Percentiles rank a stretch among this genome's conserved stretches.
Evolutionary conservation across 2,888 invertebrate species (phyloP).

Genomic region (Epistrophella euchroma): DNA sequence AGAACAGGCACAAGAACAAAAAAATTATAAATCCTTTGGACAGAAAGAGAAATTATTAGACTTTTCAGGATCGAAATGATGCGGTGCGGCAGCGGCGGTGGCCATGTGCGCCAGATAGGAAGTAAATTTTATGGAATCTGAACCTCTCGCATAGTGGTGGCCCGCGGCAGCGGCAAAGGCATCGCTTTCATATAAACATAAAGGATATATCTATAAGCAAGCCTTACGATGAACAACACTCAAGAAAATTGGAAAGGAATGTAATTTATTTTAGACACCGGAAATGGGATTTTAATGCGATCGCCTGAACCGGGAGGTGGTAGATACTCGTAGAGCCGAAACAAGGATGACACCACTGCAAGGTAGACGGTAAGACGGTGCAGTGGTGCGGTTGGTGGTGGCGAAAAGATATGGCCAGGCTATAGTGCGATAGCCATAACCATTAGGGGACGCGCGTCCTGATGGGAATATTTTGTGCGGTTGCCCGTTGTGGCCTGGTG

Average conservation of each 20-base stretch:
- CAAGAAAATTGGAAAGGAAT: conserved; percentile 74
- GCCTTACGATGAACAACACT: conserved; percentile 54
- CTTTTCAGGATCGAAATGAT: conserved; percentile 49
- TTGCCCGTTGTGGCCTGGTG: conserved; percentile 38
- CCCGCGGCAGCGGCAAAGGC: not conserved
- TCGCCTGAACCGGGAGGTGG: conserved; percentile 29
- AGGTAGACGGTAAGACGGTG: not conserved
- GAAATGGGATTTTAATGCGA: conserved; percentile 75
- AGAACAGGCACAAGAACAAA: conserved; percentile 16
- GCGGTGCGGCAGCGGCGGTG: not conserved
- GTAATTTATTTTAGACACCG: conserved; percentile 72
- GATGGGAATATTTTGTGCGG: conserved; percentile 43
- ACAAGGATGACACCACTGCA: not conserved
- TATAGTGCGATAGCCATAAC: conserved; percentile 6
- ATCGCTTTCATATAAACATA: conserved; percentile 15
- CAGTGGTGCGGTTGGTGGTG: not conserved
- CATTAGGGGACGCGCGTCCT: conserved; percentile 13
- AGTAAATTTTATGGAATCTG: conserved; percentile 62
- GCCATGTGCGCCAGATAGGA: conserved; percentile 52
- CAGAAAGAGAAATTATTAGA: conserved; percentile 66
- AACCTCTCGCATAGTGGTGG: conserved; percentile 18
- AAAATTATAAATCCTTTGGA: conserved; percentile 22
- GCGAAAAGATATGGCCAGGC: conserved; percentile 22
- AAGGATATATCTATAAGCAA: conserved; percentile 4
- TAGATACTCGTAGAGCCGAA: not conserved